Evolutionary conservation across 2,888 invertebrate species (phyloP).

Genomic region (Chrysopilus asiliformis): DNA sequence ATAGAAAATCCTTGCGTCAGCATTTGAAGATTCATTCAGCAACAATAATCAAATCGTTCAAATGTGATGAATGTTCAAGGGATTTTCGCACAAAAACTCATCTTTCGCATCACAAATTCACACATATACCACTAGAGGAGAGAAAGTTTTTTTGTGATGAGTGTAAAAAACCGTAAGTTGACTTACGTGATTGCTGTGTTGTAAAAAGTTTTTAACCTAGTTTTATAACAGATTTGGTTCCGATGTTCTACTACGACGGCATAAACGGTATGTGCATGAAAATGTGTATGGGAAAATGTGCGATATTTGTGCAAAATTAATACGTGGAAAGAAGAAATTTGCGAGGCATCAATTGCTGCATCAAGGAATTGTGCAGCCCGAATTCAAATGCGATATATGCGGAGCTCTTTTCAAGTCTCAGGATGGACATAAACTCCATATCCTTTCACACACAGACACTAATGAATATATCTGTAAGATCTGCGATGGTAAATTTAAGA

Average conservation of each 20-base stretch:
- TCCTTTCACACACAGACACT: slow-evolving; percentile 27
- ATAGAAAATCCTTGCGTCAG: slow-evolving; percentile 30
- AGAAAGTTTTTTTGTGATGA: slow-evolving; percentile 22
- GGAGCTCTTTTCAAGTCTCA: slow-evolving; percentile 32
- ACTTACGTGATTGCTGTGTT: too few species aligned
- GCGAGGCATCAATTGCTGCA: slow-evolving; percentile 29
- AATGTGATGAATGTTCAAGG: slow-evolving; percentile 30
- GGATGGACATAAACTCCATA: slow-evolving; percentile 30
- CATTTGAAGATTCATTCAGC: slow-evolving; percentile 28
- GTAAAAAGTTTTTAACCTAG: too few species aligned
- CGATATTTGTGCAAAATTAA: too few species aligned
- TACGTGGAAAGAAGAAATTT: slow-evolving; percentile 27
- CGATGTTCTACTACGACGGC: too few species aligned
- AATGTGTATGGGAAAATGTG: too few species aligned
- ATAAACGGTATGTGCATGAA: too few species aligned
- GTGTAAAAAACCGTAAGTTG: slow-evolving; percentile 26
- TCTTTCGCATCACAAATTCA: slow-evolving; percentile 28
- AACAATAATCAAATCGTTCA: slow-evolving; percentile 26
- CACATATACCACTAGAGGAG: slow-evolving; percentile 28
- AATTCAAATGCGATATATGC: slow-evolving; percentile 30
- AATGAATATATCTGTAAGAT: slow-evolving; percentile 26
- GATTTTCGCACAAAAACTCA: slow-evolving; percentile 29
- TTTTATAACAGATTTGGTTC: too few species aligned
- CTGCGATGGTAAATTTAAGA: slow-evolving; percentile 30
- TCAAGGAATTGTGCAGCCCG: slow-evolving; percentile 25